phyloP scores from a whole-genome alignment of 2,888 invertebrate genomes.

The Urechis unicinctus region DNA sequence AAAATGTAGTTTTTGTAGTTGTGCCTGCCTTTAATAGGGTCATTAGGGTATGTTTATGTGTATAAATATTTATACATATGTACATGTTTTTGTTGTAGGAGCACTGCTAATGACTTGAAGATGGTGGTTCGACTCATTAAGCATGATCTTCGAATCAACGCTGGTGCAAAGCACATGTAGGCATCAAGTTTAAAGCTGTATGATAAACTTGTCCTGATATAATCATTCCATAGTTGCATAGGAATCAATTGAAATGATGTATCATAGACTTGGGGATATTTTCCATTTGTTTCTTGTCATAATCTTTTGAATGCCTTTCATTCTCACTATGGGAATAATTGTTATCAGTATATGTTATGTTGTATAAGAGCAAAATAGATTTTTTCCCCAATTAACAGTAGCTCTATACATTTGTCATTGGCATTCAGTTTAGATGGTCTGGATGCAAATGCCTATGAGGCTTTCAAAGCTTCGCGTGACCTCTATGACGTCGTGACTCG shows the following conservation, averaged over 20 bases:
- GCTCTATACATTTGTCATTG: background rate
- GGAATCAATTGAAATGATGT: no score
- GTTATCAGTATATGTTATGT: no score
- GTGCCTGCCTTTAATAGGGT: background rate
- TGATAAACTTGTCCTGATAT: no score
- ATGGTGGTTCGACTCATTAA: slow-evolving; percentile 80
- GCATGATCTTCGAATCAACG: slow-evolving; percentile 85
- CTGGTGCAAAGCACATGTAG: slow-evolving; percentile 82
- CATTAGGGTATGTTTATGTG: no score
- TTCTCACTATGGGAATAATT: no score
- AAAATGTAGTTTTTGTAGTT: no score
- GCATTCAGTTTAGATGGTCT: slow-evolving; percentile 66
- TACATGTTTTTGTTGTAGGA: slow-evolving; percentile 52
- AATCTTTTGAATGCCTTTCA: no score
- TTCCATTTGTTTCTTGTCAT: background rate
- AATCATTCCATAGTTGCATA: no score
- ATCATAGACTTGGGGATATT: background rate
- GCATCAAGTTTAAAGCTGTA: no score
- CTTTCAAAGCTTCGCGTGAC: slow-evolving; percentile 80
- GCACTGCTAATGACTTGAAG: slow-evolving; percentile 77
- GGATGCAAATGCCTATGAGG: slow-evolving; percentile 78
- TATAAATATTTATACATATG: no score
- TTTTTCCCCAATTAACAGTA: background rate
- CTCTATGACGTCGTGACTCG: slow-evolving; percentile 67
- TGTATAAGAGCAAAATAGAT: no score